A percentile compares a stretch with the other conserved stretches of the same genome.
These are phyloP conservation scores for Dendrolimus houi DNA, from an alignment of 2,888 invertebrate genomes.

Conservation along the genomic window DNA sequence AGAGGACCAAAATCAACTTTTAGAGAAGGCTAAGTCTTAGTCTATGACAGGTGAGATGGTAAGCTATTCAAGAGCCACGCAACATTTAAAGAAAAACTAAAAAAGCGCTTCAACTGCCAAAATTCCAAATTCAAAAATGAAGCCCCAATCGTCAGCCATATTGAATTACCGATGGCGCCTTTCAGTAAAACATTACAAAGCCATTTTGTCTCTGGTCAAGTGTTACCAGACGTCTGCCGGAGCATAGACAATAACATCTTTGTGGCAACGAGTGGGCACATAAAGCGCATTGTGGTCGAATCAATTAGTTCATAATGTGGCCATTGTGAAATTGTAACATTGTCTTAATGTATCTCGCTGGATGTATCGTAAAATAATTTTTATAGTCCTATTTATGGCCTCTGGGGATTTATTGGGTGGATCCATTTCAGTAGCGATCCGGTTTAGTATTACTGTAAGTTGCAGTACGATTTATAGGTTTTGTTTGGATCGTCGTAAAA, in stretches of 20 bases:
- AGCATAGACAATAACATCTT: slow-evolving; percentile 68
- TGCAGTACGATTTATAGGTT: slow-evolving; percentile 39
- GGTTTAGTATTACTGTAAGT: slow-evolving; percentile 50
- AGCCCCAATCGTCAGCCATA: slow-evolving; percentile 9
- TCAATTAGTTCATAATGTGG: slow-evolving; percentile 71
- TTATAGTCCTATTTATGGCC: slow-evolving; percentile 70
- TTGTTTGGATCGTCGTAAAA: slow-evolving; percentile 37
- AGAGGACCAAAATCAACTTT: too few species aligned
- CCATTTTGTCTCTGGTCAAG: slow-evolving; percentile 74
- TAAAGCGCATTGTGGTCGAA: slow-evolving; percentile 69
- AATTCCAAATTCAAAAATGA: background rate
- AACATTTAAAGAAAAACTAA: too few species aligned
- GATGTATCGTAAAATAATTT: slow-evolving; percentile 67
- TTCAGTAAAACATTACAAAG: slow-evolving; percentile 62
- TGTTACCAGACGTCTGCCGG: slow-evolving; percentile 70
- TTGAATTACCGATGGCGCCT: slow-evolving; percentile 72
- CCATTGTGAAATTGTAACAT: slow-evolving; percentile 70
- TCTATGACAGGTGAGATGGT: too few species aligned
- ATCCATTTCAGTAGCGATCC: slow-evolving; percentile 59
- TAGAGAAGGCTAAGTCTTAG: too few species aligned
- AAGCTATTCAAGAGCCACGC: too few species aligned
- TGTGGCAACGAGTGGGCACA: slow-evolving; percentile 51
- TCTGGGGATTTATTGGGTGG: slow-evolving; percentile 62
- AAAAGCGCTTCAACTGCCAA: background rate
- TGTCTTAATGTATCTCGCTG: slow-evolving; percentile 69